These are phyloP conservation scores for Leucoraja ocellata DNA, from an alignment of 2,797 vertebrate genomes.

Conservation along the genomic window DNA sequence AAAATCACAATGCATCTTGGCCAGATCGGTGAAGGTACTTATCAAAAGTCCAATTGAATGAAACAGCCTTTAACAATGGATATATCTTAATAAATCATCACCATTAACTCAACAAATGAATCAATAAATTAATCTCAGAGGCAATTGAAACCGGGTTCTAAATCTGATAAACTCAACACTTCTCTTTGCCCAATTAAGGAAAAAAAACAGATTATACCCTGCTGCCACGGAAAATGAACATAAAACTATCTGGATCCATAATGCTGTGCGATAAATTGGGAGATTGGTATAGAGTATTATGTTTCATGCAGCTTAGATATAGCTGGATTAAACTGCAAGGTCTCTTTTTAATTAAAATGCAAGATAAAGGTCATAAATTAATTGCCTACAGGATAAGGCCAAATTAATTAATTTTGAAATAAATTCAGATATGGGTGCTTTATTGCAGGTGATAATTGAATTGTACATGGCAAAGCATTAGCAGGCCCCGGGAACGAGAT, in stretches of 20 bases:
- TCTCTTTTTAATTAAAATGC: not conserved
- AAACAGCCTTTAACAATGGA: not conserved
- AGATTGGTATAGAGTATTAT: not conserved
- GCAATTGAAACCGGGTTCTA: not conserved
- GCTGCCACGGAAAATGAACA: not conserved
- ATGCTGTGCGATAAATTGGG: not conserved
- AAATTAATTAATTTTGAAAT: conserved; percentile 21
- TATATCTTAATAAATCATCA: not conserved
- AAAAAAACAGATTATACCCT: not conserved
- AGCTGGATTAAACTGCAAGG: not conserved
- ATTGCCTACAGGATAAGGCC: not conserved
- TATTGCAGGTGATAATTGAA: not conserved
- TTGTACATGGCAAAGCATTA: not conserved
- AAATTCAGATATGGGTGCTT: not conserved
- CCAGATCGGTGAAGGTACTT: not conserved
- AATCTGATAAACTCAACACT: not conserved
- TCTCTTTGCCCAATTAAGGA: not conserved
- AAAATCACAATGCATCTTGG: not conserved
- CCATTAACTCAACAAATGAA: not conserved
- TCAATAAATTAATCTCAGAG: not conserved
- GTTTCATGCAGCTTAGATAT: not conserved
- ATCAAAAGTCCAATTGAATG: not conserved
- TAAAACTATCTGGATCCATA: not conserved
- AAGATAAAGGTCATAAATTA: not conserved
- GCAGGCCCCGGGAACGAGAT: not conserved